Percentiles rank a stretch among this genome's conserved stretches.
phyloP scores from a whole-genome alignment of 2,888 invertebrate genomes.

The Phania funesta region DNA sequence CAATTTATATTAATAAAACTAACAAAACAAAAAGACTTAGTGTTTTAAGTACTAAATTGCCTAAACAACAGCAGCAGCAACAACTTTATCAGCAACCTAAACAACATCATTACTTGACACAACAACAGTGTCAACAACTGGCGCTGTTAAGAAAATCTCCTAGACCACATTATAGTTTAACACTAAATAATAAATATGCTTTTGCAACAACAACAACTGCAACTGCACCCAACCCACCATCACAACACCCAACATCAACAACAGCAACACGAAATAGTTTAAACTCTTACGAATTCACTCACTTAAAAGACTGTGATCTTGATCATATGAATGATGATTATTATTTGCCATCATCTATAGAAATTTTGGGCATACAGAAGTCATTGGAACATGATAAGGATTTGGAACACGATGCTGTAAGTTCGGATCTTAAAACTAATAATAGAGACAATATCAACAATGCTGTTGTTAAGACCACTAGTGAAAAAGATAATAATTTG shows the following conservation, averaged over 20 bases:
- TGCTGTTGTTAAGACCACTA: not conserved
- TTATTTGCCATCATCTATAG: constrained; percentile 56
- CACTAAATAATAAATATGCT: constrained; percentile 47
- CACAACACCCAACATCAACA: not conserved
- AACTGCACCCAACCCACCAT: constrained; percentile 7
- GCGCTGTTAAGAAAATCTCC: constrained; percentile 35
- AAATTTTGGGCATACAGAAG: constrained; percentile 59
- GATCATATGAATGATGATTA: constrained; percentile 44
- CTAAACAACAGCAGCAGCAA: constrained; percentile 47
- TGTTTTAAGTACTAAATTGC: constrained; percentile 63
- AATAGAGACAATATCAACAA: not conserved
- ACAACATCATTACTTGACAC: constrained; percentile 41
- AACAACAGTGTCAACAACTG: constrained; percentile 55
- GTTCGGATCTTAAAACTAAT: not conserved
- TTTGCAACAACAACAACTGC: constrained; percentile 11
- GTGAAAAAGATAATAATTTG: not conserved
- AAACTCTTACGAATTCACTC: constrained; percentile 62
- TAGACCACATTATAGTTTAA: constrained; percentile 64
- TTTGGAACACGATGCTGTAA: not conserved
- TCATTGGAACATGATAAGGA: constrained; percentile 32
- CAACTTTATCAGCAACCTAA: constrained; percentile 40
- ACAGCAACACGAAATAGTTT: constrained; percentile 44
- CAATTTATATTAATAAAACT: constrained; percentile 49
- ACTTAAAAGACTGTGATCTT: constrained; percentile 48
- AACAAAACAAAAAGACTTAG: constrained; percentile 62